Evolutionary conservation across 2,888 invertebrate species (phyloP).

Genomic region (Apodemia mormo): DNA sequence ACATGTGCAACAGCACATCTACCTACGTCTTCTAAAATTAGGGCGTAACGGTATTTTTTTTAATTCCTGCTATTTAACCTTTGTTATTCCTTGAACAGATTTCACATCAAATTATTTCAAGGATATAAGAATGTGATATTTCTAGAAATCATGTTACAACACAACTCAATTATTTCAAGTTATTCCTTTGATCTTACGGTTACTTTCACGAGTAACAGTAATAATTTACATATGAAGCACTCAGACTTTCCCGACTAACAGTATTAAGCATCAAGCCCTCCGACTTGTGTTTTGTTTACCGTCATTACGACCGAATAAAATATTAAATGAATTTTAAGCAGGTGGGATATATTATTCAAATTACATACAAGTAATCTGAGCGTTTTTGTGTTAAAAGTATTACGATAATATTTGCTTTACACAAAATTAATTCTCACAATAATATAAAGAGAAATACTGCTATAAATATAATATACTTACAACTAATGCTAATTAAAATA

Average conservation of each 20-base stretch:
- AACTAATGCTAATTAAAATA: too few relatives aligned
- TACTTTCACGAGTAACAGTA: neutral
- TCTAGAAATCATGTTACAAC: neutral
- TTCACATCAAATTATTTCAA: too few relatives aligned
- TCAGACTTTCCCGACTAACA: constrained; percentile 9
- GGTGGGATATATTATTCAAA: neutral
- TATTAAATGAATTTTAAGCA: constrained; percentile 11
- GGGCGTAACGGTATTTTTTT: too few relatives aligned
- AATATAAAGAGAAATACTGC: too few relatives aligned
- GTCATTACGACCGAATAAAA: constrained; percentile 7
- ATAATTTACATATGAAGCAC: constrained; percentile 14
- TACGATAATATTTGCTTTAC: too few relatives aligned
- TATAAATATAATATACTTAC: too few relatives aligned
- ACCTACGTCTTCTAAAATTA: too few relatives aligned
- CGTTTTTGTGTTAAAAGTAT: too few relatives aligned
- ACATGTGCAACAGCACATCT: too few relatives aligned
- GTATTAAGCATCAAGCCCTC: constrained; percentile 10
- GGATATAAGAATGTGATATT: neutral
- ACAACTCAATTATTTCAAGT: constrained; percentile 12
- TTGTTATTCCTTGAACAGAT: too few relatives aligned
- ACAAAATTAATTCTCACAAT: too few relatives aligned
- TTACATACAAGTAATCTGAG: neutral
- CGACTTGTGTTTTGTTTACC: constrained; percentile 9
- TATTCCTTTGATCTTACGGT: constrained; percentile 12
- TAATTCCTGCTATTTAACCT: too few relatives aligned